phyloP scores from a whole-genome alignment of 2,797 vertebrate species.

The Galaxias olidus region DNA sequence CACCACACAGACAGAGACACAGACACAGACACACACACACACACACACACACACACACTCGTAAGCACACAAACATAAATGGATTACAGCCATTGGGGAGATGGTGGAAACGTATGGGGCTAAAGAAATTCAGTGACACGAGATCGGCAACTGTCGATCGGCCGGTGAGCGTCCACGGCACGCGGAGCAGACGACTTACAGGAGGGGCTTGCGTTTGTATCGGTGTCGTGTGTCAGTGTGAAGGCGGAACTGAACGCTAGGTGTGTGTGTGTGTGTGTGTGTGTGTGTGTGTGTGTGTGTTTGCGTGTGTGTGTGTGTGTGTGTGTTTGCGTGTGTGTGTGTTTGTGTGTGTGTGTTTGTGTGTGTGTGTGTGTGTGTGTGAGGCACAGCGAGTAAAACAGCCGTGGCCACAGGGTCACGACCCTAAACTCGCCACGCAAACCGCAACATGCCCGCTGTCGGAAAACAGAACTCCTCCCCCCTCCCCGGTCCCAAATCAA shows the following conservation, averaged over 20 bases:
- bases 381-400: too few species aligned
- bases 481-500: slow-evolving; percentile 34
- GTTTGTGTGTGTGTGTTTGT: neutral
- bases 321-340: too few species aligned
- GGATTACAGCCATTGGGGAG: neutral
- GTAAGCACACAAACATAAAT: slow-evolving; percentile 1
- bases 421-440: too few species aligned
- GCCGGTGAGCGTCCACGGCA: slow-evolving; percentile 45
- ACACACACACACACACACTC: slow-evolving; percentile 15
- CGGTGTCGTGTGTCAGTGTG: too few species aligned
- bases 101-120: slow-evolving; percentile 49
- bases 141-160: slow-evolving; percentile 41
- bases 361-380: neutral
- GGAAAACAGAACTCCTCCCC: neutral
- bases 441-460: too few species aligned
- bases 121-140: slow-evolving; percentile 46
- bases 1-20: neutral
- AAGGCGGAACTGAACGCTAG: neutral
- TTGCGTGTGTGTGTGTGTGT: neutral
- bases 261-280: neutral
- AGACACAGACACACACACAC: slow-evolving; percentile 16
- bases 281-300: neutral
- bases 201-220: slow-evolving; percentile 1
- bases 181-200: slow-evolving; percentile 52
- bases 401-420: too few species aligned